Conservation (phyloP, 2,113 vertebrate genomes). For the Brachypteracias leptosomus region DNA sequence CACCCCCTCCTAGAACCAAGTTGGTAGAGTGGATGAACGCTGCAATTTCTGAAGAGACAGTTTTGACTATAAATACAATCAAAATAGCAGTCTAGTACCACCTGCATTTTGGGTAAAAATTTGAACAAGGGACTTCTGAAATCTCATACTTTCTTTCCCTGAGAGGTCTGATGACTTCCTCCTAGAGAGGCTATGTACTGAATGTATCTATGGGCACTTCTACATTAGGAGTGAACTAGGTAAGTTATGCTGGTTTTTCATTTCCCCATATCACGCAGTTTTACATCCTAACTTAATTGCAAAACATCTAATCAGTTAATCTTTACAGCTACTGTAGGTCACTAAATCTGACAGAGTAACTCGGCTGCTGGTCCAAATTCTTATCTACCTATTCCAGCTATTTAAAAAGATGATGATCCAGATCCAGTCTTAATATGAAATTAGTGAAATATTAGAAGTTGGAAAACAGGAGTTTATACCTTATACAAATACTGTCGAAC, state of each 20-base stretch:
- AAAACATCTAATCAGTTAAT: not conserved
- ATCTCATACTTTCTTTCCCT: not conserved
- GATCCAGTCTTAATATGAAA: not conserved
- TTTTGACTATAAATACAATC: not conserved
- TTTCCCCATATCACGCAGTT: not conserved
- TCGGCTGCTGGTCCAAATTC: not conserved
- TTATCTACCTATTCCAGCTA: not conserved
- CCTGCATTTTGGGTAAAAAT: not conserved
- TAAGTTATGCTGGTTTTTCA: not conserved
- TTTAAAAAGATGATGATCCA: not conserved
- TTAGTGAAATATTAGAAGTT: not conserved
- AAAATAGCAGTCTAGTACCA: not conserved
- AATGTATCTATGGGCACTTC: not conserved
- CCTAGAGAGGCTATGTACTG: not conserved
- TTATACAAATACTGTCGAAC: not conserved
- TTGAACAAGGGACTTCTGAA: not conserved
- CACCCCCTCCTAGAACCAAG: not conserved
- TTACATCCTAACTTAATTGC: not conserved
- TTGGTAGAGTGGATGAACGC: not conserved
- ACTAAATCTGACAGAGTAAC: not conserved
- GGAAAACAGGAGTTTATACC: not conserved
- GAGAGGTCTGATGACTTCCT: not conserved
- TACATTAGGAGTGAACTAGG: not conserved
- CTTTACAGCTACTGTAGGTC: not conserved
- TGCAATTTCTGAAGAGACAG: not conserved